Evolutionary conservation across 2,888 invertebrate species (phyloP).

Genomic region (Epistrophella euchroma): DNA sequence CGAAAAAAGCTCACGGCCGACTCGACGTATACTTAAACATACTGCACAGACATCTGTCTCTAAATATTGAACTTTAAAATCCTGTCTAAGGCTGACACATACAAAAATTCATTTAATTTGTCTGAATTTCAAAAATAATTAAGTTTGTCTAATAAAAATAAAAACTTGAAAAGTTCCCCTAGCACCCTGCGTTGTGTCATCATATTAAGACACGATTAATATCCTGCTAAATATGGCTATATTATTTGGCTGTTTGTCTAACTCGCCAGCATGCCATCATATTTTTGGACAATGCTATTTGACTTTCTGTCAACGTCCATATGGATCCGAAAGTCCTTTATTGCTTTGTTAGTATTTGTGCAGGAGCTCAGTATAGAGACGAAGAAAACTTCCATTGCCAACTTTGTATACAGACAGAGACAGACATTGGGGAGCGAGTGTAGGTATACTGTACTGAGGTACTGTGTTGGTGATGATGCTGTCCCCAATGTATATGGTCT

Average conservation of each 20-base stretch:
- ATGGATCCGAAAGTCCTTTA: constrained; percentile 40
- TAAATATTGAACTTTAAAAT: no score
- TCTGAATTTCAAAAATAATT: background rate
- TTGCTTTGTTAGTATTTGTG: constrained; percentile 6
- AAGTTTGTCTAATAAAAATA: constrained; percentile 51
- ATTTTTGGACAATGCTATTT: constrained; percentile 43
- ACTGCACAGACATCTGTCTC: no score
- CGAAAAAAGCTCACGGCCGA: no score
- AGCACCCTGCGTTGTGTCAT: no score
- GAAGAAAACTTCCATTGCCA: constrained; percentile 59
- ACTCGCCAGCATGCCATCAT: background rate
- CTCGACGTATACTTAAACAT: no score
- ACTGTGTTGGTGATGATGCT: background rate
- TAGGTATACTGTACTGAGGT: background rate
- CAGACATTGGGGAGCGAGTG: background rate
- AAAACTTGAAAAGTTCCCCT: constrained; percentile 21
- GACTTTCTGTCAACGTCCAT: constrained; percentile 57
- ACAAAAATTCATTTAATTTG: background rate
- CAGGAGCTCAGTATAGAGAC: background rate
- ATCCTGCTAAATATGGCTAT: constrained; percentile 18
- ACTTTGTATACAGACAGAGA: background rate
- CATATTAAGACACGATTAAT: constrained; percentile 28
- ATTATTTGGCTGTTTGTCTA: constrained; percentile 16
- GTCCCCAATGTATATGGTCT: constrained; percentile 18
- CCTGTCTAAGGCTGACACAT: no score